These are phyloP conservation scores for Rhinopomastus cyanomelas DNA, from an alignment of 2,113 vertebrate species.

Conservation along the genomic window DNA sequence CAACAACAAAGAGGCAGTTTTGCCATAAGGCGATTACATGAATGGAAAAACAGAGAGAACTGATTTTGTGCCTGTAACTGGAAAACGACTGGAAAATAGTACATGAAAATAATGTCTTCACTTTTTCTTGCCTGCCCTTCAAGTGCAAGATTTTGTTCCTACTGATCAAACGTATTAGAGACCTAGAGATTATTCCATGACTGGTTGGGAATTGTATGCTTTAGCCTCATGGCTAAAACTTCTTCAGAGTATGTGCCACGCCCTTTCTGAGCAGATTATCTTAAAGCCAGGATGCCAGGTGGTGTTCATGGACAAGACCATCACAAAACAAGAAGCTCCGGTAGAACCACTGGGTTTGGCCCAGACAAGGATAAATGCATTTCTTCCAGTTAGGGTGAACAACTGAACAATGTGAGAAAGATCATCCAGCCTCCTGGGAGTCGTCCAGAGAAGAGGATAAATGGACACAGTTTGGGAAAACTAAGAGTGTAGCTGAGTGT, in stretches of 20 bases:
- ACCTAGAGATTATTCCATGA: not conserved
- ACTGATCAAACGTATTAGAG: not conserved
- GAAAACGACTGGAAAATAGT: not conserved
- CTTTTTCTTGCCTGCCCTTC: not conserved
- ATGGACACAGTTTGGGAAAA: not conserved
- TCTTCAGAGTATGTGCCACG: accelerated
- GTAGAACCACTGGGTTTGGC: not conserved
- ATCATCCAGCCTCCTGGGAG: not conserved
- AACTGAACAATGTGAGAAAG: accelerated
- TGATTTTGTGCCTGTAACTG: not conserved
- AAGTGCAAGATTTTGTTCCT: not conserved
- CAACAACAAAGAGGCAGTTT: not conserved
- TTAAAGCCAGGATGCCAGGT: accelerated
- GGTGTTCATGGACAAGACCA: not conserved
- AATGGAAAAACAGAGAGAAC: not conserved
- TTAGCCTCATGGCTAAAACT: not conserved
- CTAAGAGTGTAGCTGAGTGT: not conserved
- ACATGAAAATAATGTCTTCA: not conserved
- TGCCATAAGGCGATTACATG: not conserved
- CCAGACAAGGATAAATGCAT: not conserved
- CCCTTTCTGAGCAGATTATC: not conserved
- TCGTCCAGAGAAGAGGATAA: not conserved
- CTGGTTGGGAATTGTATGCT: accelerated
- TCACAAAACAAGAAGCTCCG: not conserved
- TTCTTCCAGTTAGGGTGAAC: not conserved